Evolutionary conservation across 2,797 vertebrate genomes (phyloP).

Genomic region (Garrulus glandarius): DNA sequence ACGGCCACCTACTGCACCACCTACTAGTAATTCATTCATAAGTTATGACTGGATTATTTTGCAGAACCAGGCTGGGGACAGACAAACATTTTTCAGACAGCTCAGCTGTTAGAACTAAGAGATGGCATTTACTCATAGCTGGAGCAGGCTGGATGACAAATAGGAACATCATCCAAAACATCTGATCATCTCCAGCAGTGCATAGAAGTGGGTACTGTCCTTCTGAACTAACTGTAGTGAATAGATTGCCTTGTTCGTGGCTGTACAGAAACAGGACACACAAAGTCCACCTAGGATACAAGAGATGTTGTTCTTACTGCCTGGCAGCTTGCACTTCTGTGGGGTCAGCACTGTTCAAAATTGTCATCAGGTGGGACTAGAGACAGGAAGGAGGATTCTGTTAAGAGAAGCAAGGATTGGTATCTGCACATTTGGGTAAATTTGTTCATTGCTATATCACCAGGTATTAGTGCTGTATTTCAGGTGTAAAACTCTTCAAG

Average conservation of each 20-base stretch:
- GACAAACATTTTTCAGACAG: background rate
- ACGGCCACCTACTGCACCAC: background rate
- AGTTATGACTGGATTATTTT: background rate
- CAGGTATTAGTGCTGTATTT: background rate
- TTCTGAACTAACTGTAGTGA: background rate
- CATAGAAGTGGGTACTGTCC: background rate
- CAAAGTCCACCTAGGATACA: fast-evolving
- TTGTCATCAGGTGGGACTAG: background rate
- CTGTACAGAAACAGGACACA: background rate
- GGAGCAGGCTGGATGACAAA: background rate
- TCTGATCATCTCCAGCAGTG: background rate
- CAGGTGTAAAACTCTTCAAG: background rate
- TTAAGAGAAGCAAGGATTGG: background rate
- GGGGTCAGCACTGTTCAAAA: background rate
- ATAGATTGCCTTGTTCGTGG: background rate
- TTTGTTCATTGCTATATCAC: background rate
- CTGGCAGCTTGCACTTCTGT: background rate
- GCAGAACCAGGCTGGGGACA: background rate
- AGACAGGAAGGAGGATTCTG: background rate
- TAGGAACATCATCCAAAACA: background rate
- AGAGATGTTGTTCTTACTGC: background rate
- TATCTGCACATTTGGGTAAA: background rate
- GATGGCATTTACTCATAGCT: background rate
- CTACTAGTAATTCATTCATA: background rate
- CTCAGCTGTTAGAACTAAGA: background rate